These are phyloP conservation scores for Microcebus lehilahytsara DNA, from an alignment of 2,113 vertebrate species.

Conservation along the genomic window DNA sequence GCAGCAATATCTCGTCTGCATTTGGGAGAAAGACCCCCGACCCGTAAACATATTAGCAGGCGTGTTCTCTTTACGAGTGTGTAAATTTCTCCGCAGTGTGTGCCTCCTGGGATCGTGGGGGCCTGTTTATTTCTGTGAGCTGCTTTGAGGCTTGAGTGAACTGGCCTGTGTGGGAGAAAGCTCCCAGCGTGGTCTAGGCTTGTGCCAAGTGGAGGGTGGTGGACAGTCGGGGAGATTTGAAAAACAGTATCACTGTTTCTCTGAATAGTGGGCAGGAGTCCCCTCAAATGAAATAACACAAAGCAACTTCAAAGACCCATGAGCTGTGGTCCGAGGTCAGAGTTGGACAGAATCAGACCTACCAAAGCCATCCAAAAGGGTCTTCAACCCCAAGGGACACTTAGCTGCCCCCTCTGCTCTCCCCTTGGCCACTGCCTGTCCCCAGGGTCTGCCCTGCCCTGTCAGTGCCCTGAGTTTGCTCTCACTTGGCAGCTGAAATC, in stretches of 20 bases:
- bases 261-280: background rate
- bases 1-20: conserved; percentile 58
- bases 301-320: background rate
- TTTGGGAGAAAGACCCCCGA: conserved; percentile 66
- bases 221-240: background rate
- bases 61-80: conserved; percentile 62
- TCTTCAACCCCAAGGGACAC: background rate
- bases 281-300: background rate
- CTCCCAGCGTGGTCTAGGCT: background rate
- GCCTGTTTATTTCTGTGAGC: conserved; percentile 48
- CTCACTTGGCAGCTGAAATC: background rate
- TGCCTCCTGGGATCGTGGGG: conserved; percentile 21
- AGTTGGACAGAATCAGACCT: background rate
- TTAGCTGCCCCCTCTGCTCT: background rate
- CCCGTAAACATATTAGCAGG: conserved; percentile 60
- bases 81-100: conserved; percentile 50
- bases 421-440: background rate
- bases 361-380: background rate
- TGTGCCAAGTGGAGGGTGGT: background rate
- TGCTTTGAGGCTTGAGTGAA: background rate
- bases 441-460: background rate
- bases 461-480: background rate
- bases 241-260: background rate
- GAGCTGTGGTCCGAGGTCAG: background rate
- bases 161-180: background rate